phyloP scores from a whole-genome alignment of 2,888 invertebrate genomes.

The Ariolimax columbianus region DNA sequence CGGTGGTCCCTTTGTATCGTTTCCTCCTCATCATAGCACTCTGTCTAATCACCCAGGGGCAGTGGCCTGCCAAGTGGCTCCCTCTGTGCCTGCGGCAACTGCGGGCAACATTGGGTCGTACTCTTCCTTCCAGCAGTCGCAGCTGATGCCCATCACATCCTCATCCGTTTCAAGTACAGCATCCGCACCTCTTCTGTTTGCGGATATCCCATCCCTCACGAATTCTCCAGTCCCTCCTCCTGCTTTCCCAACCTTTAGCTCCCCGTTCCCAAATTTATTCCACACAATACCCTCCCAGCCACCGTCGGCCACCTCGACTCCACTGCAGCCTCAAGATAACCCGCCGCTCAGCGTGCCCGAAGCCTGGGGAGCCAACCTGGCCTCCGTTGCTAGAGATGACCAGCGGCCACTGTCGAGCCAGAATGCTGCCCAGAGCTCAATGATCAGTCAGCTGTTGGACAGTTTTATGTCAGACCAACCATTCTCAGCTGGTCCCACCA shows the following conservation, averaged over 20 bases:
- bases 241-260: constrained; percentile 2
- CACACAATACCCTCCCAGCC: constrained; percentile 17
- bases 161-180: background rate
- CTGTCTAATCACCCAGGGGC: background rate
- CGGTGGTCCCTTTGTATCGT: background rate
- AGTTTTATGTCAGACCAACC: constrained; percentile 42
- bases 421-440: constrained; percentile 32
- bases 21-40: background rate
- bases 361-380: background rate
- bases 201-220: constrained; percentile 45
- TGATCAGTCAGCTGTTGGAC: constrained; percentile 49
- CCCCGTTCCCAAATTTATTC: constrained; percentile 35
- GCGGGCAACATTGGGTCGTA: constrained; percentile 1
- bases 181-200: constrained; percentile 13
- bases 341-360: background rate
- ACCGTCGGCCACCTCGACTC: constrained; percentile 40
- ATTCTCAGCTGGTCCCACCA: constrained; percentile 1
- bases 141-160: constrained; percentile 15
- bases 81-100: constrained; percentile 2
- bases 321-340: constrained; percentile 43
- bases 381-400: constrained; percentile 7
- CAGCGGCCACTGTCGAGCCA: background rate
- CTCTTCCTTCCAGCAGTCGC: constrained; percentile 35
- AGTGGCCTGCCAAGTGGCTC: background rate
- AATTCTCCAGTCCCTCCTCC: constrained; percentile 33